Evolutionary conservation across 2,888 invertebrate genomes (phyloP), one percentile per base, ranked within the genome.

Genomic region (Leucoma salicis): DNA sequence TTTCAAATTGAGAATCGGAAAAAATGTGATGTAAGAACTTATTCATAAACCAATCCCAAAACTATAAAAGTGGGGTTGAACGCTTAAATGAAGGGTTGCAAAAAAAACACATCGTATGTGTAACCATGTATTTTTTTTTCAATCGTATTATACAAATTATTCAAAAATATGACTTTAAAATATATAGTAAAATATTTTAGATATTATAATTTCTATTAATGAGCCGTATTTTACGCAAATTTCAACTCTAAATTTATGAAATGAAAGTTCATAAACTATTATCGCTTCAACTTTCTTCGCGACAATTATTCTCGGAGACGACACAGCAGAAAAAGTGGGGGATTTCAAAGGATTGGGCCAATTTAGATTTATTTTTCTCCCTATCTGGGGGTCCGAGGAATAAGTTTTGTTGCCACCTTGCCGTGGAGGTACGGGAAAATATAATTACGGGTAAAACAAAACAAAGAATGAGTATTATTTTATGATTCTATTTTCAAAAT

Each of bases 311-410:
- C 82, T 82, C 75, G 71, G 78, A 80, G 82, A 83, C 80, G 83
- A 81, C 76, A 36, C 39, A 78, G 70, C 69, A 86, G 82, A 88
- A 88, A 87, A 88, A 85, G 74, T 82, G 74, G 81, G 83, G 85
- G 84, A 78, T 82, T 81, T 78, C 74, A 78, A 80, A 82, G 85
- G 85, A 85, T 86, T 83, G 82, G 74, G 71, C 82, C 86, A 83
- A 87, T 86, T 87, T 84, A 82, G 84, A 86, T 87, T 86, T 88
- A 87, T 87, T 86, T 88, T 87, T 84, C 83, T 78, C 86, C 85
- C 87, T 73, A 66, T 58, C 53, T 39, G 57, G 63, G 65, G 74
- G 76, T 70, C 66, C 66, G 66, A 62, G 56, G 64, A 60, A 63
- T 70, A 82, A 84, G 80, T 82, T 84, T 76, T 73, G 77, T 75